Evolutionary conservation across 2,888 invertebrate species (phyloP).

Genomic region (Eupithecia inturbata): DNA sequence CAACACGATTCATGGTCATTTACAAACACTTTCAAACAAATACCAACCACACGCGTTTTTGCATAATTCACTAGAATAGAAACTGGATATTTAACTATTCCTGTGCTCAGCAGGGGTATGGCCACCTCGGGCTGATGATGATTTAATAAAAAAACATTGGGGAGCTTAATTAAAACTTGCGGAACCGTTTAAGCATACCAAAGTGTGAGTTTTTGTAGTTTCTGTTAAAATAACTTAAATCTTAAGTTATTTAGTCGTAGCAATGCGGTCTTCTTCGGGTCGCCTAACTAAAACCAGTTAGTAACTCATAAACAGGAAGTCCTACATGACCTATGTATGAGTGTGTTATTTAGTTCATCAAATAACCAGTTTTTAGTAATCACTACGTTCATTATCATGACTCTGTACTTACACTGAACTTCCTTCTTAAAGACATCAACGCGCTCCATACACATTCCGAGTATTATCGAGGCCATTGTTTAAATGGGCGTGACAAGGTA

Average conservation of each 20-base stretch:
- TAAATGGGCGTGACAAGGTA: conserved; percentile 49
- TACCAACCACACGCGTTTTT: not conserved
- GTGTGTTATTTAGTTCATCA: not conserved
- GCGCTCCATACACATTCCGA: conserved; percentile 59
- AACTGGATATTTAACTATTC: not conserved
- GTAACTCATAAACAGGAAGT: not conserved
- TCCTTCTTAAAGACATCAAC: conserved; percentile 70
- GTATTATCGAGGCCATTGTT: conserved; percentile 58
- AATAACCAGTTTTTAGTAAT: conserved; percentile 10
- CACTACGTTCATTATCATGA: not conserved
- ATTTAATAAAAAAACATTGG: not conserved
- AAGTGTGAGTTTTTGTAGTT: not conserved
- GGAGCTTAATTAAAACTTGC: not conserved
- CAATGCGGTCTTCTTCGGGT: not conserved
- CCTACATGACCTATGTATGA: not conserved
- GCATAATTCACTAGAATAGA: not conserved
- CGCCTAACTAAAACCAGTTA: not conserved
- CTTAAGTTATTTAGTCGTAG: too few relatives aligned
- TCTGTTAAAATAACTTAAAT: not conserved
- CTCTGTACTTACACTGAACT: conserved; percentile 34
- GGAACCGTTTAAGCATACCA: not conserved
- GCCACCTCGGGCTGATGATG: not conserved
- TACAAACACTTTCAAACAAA: conserved; percentile 28
- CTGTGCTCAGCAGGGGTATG: not conserved
- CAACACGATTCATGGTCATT: conserved; percentile 55